Percentiles rank a stretch among this genome's conserved stretches.
phyloP scores from a whole-genome alignment of 2,113 vertebrate genomes.

The Himantopus leucocephalus region DNA sequence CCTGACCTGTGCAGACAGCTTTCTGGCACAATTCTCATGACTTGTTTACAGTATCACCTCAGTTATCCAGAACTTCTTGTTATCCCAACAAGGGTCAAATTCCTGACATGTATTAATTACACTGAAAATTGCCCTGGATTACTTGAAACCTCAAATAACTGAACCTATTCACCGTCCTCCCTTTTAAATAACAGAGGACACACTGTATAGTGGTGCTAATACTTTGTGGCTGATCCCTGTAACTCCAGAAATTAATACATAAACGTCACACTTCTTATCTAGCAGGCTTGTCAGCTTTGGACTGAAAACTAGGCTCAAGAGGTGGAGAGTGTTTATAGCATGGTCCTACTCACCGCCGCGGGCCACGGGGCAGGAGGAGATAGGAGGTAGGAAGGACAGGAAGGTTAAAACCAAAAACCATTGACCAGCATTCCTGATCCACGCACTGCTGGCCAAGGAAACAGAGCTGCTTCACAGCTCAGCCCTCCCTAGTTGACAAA shows the following conservation, averaged over 20 bases:
- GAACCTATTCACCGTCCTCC: background rate
- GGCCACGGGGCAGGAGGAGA: background rate
- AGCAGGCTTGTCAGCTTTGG: background rate
- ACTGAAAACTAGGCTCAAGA: background rate
- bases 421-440: background rate
- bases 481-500: background rate
- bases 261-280: background rate
- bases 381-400: background rate
- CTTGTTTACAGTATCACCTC: constrained; percentile 33
- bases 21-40: constrained; percentile 5
- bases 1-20: background rate
- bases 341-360: background rate
- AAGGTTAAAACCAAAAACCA: constrained; percentile 15
- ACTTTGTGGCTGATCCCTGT: background rate
- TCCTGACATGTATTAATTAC: constrained; percentile 61
- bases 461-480: background rate
- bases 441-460: constrained; percentile 44
- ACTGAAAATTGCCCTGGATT: constrained; percentile 47
- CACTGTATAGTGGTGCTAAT: background rate
- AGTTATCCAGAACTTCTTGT: constrained; percentile 19
- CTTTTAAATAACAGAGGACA: constrained; percentile 35
- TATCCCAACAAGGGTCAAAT: constrained; percentile 46
- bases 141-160: constrained; percentile 51
- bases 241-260: constrained; percentile 42
- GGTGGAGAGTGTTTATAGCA: background rate